A percentile compares a stretch with the other conserved stretches of the same genome.
These are phyloP conservation scores for Pogona vitticeps DNA, from an alignment of 2,113 vertebrate species.

Conservation along the genomic window DNA sequence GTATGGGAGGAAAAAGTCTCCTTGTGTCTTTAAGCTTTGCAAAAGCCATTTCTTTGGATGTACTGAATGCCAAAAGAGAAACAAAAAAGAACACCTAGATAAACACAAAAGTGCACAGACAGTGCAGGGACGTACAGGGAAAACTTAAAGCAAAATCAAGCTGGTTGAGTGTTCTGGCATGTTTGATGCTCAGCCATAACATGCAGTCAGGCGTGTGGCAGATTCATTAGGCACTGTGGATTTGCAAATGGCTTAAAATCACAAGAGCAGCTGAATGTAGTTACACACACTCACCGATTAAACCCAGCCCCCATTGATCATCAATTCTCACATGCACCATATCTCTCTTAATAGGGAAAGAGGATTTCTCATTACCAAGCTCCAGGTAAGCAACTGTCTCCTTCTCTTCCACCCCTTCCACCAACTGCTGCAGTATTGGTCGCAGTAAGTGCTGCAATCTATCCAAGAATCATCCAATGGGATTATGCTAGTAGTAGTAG, in stretches of 20 bases:
- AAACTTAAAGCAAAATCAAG: slow-evolving; percentile 45
- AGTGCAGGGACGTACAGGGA: slow-evolving; percentile 45
- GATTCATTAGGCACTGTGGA: slow-evolving; percentile 33
- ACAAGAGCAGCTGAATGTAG: slow-evolving; percentile 64
- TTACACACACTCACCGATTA: slow-evolving; percentile 40
- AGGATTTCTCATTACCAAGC: not conserved
- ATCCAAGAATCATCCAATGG: not conserved
- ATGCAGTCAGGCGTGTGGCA: slow-evolving; percentile 47
- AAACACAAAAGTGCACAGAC: slow-evolving; percentile 62
- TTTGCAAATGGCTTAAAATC: slow-evolving; percentile 51
- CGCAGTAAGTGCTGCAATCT: not conserved
- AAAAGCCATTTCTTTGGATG: slow-evolving; percentile 72
- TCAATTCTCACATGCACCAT: not conserved
- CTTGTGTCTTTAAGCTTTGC: slow-evolving; percentile 38
- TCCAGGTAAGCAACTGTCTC: not conserved
- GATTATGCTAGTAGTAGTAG: too few relatives aligned
- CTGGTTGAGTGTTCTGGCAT: slow-evolving; percentile 57
- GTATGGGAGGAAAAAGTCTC: slow-evolving; percentile 8
- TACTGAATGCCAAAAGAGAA: slow-evolving; percentile 70
- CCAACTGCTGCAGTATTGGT: not conserved
- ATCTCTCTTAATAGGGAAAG: not conserved
- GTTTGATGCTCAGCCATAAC: slow-evolving; percentile 61
- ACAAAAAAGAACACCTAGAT: slow-evolving; percentile 71
- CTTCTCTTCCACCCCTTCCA: not conserved
- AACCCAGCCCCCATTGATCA: not conserved